Conservation (phyloP, 2,888 invertebrate genomes). For the Heliconius erato region DNA sequence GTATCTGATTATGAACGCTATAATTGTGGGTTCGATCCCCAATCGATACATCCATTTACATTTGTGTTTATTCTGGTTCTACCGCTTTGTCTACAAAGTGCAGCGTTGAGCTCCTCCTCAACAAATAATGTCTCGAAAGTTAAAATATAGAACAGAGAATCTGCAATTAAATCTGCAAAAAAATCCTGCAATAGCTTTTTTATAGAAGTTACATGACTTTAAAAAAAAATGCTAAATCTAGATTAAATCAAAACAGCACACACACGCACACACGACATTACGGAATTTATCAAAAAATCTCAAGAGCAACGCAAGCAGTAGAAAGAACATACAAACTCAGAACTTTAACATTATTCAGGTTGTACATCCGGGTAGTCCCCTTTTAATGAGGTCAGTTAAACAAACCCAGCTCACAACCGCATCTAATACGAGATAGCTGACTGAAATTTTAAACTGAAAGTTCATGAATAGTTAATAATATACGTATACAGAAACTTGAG, state of each 20-base stretch:
- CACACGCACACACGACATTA: neutral
- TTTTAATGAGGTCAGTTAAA: slow-evolving; percentile 43
- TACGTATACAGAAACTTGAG: slow-evolving; percentile 42
- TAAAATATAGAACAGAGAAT: too few relatives aligned
- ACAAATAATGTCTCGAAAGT: too few relatives aligned
- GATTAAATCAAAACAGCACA: neutral
- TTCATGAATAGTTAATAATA: slow-evolving; percentile 47
- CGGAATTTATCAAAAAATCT: slow-evolving; percentile 19
- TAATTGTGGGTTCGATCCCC: too few relatives aligned
- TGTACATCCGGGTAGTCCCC: slow-evolving; percentile 33
- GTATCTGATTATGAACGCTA: too few relatives aligned
- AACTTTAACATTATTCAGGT: slow-evolving; percentile 37
- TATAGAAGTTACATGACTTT: too few relatives aligned
- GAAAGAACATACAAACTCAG: slow-evolving; percentile 32
- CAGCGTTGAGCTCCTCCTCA: too few relatives aligned
- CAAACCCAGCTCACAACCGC: slow-evolving; percentile 26
- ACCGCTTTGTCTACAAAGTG: too few relatives aligned
- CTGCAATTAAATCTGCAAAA: too few relatives aligned
- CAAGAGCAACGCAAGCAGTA: slow-evolving; percentile 26
- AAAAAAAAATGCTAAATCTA: neutral
- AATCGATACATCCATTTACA: too few relatives aligned
- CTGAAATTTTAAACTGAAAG: slow-evolving; percentile 47
- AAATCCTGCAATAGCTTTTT: too few relatives aligned
- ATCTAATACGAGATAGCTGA: slow-evolving; percentile 31
- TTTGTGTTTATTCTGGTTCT: too few relatives aligned